Evolutionary conservation across 2,888 invertebrate genomes (phyloP), one percentile per base, ranked within the genome.

Genomic region (Trachelus tabidus): DNA sequence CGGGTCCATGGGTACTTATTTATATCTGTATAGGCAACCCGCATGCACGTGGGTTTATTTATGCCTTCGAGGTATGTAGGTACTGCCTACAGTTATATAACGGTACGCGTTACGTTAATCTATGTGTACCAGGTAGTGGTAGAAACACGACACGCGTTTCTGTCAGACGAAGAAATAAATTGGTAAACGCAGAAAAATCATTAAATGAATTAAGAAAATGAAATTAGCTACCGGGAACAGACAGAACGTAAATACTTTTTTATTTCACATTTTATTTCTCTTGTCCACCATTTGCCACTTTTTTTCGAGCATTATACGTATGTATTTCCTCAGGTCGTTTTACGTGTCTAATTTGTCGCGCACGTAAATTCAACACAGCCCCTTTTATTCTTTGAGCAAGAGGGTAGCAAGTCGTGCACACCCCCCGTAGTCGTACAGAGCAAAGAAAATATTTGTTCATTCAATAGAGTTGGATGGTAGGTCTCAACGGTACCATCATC

Each of bases 201-300:
- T 80, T 79, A 77, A 81, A 73, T 75, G 75, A 37, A 81, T 82
- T 77, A 80, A 79, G 75, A 73, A 79, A 81, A 82, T 82, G 76
- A 75, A 82, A 81, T 80, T 77, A 73, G 74, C 75, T 69, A 73
- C 74, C 80, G 76, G 37, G 75, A 40, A 40, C 6, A 23, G 15
- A 15, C 37, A 4, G 4, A 76, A 80, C 75, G 76, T 75, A 80
- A 80, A 75, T 78, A 78, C 73, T 40, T 75, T 80, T 78, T 75
- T 75, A 68, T 76, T 71, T 75, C 75, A 76, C 75, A 68, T 56
- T 80, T 80, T 35, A 76, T 69, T 74, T 74, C 69, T n/a, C 34
- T 12, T 73, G 34, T 75, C 56, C 74, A 15, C 76, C 40, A 34
- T 35, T 56, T 34, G 75, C 34, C 31, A 35, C 69, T 4, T 71